Conservation (phyloP, 53 echinoderm and acorn worm genomes). For the Apostichopus leukothele region DNA sequence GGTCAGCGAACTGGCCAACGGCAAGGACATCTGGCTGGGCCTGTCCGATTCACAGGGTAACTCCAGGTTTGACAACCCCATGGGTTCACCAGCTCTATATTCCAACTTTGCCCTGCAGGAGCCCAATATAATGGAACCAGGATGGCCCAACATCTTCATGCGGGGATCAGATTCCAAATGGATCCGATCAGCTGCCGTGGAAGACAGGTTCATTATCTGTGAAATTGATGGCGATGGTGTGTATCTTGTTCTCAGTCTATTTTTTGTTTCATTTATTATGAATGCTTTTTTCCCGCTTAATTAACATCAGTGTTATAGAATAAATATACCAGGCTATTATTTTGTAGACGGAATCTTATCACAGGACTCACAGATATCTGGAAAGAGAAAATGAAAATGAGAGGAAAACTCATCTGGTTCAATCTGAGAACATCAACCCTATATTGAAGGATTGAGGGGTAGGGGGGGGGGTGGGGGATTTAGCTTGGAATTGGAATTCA, state of each 20-base stretch:
- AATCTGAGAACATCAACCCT: too few species aligned
- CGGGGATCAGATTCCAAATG: not conserved
- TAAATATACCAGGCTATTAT: too few species aligned
- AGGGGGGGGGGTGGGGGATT: too few species aligned
- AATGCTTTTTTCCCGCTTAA: too few species aligned
- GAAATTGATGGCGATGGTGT: constrained; percentile 6
- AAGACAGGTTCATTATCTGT: not conserved
- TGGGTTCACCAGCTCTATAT: not conserved
- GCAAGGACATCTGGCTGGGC: not conserved
- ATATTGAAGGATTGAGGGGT: too few species aligned
- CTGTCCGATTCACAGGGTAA: not conserved
- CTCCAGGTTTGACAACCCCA: not conserved
- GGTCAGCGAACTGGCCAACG: not conserved
- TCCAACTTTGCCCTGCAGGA: not conserved
- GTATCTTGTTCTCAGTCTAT: not conserved
- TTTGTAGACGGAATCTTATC: too few species aligned
- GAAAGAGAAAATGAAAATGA: too few species aligned
- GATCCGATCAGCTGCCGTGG: not conserved
- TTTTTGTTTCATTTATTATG: too few species aligned
- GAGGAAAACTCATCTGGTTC: too few species aligned
- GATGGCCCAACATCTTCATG: not conserved
- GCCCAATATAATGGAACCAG: constrained; percentile 1
- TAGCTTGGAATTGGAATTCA: too few species aligned
- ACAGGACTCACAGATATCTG: too few species aligned
- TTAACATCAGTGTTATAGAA: too few species aligned